Evolutionary conservation across 2,888 invertebrate species (phyloP).

Genomic region (Morinoia aosen): DNA sequence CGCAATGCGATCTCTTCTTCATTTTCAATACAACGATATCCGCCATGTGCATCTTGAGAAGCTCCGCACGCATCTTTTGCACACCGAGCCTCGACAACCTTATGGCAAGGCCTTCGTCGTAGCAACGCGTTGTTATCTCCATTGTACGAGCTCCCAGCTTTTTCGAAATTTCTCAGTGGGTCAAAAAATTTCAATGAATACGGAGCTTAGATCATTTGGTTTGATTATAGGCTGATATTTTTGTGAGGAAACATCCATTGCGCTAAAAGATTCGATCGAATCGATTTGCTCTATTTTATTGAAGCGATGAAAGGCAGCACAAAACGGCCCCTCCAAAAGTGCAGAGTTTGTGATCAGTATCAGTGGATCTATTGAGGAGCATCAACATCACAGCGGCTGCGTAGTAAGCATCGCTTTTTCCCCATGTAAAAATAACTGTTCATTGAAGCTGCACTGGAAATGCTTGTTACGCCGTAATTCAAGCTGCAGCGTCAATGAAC

Average conservation of each 20-base stretch:
- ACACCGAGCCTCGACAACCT: not conserved
- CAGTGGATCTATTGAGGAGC: not conserved
- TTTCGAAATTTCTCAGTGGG: not conserved
- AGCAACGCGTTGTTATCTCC: not conserved
- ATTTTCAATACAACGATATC: not conserved
- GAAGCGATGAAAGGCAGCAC: not conserved
- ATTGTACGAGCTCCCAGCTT: not conserved
- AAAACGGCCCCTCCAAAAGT: not conserved
- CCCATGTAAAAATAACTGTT: not conserved
- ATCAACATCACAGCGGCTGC: not conserved
- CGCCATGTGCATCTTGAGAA: not conserved
- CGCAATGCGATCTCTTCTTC: not conserved
- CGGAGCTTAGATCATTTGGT: not conserved
- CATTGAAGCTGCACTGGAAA: not conserved
- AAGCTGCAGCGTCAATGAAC: not conserved
- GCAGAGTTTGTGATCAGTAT: not conserved
- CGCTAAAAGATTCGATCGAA: not conserved
- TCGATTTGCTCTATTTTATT: not conserved
- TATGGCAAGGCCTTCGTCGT: not conserved
- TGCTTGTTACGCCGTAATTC: not conserved
- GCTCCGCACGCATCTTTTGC: not conserved
- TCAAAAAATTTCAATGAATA: constrained; percentile 8
- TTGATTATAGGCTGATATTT: not conserved
- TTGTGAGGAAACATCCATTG: not conserved
- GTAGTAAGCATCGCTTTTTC: not conserved